Evolutionary conservation across 1,140 invertebrate species (phyloP).

Genomic region (Zophobas morio): DNA sequence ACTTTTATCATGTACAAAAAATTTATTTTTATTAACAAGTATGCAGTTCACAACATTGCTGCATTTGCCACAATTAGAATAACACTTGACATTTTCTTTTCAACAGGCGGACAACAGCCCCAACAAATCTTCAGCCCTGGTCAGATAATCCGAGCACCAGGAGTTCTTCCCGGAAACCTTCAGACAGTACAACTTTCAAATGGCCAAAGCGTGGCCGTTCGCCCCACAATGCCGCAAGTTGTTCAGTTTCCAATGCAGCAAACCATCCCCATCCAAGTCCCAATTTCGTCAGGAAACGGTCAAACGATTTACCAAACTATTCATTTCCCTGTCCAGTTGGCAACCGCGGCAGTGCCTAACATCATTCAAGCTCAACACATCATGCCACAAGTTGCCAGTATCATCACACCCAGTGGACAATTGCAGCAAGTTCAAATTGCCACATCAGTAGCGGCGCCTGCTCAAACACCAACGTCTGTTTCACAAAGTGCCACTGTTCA

Average conservation of each 20-base stretch:
- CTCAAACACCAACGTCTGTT: conserved; percentile 53
- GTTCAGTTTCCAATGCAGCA: conserved; percentile 88
- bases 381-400: conserved; percentile 83
- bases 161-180: conserved; percentile 62
- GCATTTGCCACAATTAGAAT: not conserved
- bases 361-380: conserved; percentile 72
- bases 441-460: conserved; percentile 70
- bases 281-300: conserved; percentile 89
- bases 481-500: conserved; percentile 62
- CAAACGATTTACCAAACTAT: conserved; percentile 95
- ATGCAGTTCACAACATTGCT: not conserved
- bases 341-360: conserved; percentile 72
- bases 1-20: no score
- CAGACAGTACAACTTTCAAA: conserved; percentile 73
- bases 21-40: no score
- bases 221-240: conserved; percentile 70
- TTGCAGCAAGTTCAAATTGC: conserved; percentile 79
- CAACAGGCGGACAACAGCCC: conserved; percentile 69
- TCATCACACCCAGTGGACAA: conserved; percentile 88
- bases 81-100: not conserved
- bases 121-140: conserved; percentile 67
- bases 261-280: conserved; percentile 92
- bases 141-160: conserved; percentile 64
- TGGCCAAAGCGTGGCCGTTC: conserved; percentile 82
- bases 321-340: conserved; percentile 88